Conservation (phyloP, 2,797 vertebrate genomes). For the Pangasius krempfi region DNA sequence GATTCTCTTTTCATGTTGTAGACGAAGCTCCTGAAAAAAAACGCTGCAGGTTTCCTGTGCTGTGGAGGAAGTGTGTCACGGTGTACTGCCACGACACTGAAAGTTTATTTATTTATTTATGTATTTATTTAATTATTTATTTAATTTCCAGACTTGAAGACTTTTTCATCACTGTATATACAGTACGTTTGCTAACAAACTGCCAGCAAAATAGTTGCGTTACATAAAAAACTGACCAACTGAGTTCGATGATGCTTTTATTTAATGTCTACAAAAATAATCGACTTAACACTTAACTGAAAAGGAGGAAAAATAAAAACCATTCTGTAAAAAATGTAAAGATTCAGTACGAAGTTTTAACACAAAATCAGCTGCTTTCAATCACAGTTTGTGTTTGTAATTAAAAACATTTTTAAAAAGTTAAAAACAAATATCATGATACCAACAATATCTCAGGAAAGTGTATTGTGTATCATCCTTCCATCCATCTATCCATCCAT, state of each 20-base stretch:
- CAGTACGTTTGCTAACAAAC: background rate
- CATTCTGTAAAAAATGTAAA: background rate
- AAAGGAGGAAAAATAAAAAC: background rate
- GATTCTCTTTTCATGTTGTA: background rate
- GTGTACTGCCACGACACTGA: background rate
- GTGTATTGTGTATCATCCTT: background rate
- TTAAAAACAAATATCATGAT: background rate
- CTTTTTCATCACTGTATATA: background rate
- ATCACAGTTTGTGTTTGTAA: background rate
- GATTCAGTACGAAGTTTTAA: background rate
- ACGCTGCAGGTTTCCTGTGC: background rate
- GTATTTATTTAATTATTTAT: background rate
- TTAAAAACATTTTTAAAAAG: background rate
- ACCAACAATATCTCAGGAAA: background rate
- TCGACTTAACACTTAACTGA: background rate
- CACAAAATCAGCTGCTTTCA: background rate
- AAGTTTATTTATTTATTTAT: background rate
- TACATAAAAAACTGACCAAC: background rate
- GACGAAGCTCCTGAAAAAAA: background rate
- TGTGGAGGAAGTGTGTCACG: background rate
- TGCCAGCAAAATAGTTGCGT: background rate
- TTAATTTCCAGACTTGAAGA: background rate
- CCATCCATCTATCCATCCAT: background rate
- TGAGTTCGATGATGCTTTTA: background rate
- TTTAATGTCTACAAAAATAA: background rate